Evolutionary conservation across 2,888 invertebrate species (phyloP).

Genomic region (Reticulitermes lucifugus): DNA sequence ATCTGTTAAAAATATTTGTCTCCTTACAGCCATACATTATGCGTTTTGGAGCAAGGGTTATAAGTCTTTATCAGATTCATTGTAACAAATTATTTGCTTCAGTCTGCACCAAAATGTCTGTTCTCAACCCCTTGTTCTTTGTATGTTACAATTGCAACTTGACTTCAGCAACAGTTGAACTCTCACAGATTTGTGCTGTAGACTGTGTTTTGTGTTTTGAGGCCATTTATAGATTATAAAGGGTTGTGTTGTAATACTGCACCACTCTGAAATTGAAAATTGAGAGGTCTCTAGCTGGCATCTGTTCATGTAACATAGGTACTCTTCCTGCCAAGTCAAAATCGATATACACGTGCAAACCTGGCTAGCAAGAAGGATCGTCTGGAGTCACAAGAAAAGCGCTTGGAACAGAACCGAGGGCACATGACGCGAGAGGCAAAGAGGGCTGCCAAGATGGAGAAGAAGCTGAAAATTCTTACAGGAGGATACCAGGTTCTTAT

Average conservation of each 20-base stretch:
- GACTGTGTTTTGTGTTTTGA: no score
- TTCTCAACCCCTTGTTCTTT: no score
- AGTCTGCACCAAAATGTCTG: no score
- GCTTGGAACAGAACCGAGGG: conserved; percentile 90
- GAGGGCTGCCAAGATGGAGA: conserved; percentile 96
- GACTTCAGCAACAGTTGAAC: no score
- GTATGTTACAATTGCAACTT: no score
- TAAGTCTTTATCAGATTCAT: no score
- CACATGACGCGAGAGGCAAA: conserved; percentile 99
- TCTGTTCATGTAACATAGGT: conserved; percentile 66
- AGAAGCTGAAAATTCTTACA: conserved; percentile 94
- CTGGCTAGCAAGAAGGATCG: conserved; percentile 96
- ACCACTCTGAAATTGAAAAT: background rate
- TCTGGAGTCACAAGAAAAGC: conserved; percentile 91
- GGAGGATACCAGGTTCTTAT: conserved; percentile 83
- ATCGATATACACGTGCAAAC: conserved; percentile 93
- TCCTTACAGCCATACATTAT: no score
- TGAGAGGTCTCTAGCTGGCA: background rate
- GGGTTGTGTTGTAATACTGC: no score
- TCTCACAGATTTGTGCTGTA: no score
- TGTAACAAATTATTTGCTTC: no score
- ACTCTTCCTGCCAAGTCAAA: conserved; percentile 91
- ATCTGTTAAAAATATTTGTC: no score
- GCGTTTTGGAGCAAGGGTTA: no score
- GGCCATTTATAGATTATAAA: background rate